Base-by-base conservation (phyloP, 2,888 invertebrate species). In the Acronicta aceris region DNA sequence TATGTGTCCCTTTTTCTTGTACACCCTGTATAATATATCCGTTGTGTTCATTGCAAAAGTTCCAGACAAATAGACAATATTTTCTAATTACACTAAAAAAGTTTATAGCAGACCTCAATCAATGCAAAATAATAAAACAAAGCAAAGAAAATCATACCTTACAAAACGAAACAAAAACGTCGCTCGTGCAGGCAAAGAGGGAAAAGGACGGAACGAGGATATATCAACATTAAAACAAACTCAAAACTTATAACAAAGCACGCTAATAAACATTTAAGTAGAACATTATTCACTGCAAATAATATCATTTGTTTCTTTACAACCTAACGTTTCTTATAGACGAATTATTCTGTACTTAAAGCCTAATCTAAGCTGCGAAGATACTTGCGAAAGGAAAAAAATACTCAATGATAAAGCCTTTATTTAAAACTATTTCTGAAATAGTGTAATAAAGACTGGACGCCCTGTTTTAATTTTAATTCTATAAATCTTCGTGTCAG, bases 361-460 rank as follows among this genome's bases (percentile, higher is more conserved):
- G 73, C 62, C 80, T 89, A 90, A 84, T 69, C 85, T 88, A 91
- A 76, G 67, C 70, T 80, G 79, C 79, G 79, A 81, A 86, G 75
- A 85, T 83, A 81, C 76, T 83, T 83, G 82, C 81, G 67, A 75
- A 72, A 81, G 81, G 62, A 61, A 70, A 65, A 65, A 77, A 76
- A 76, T 74, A 76, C 75, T 79, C 70, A 70, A 81, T 85, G 83
- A 84, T 80, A 65, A 76, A 79, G 84, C 66, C 92, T 91, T 92
- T 89, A 91, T 85, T 58, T 74, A 71, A 65, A 83, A 91, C 93
- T 93, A 93, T 93, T 93, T 92, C 77, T 85, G 64, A 91, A 93
- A 93, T 93, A 93, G 93, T 89, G 83, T 78, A 87, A 89, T 89
- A 92, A 92, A 93, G 89, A 87, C 80, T 81, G 76, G 76, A 79